These are phyloP conservation scores for Orthosia cruda DNA, from an alignment of 2,888 invertebrate species.

Conservation along the genomic window DNA sequence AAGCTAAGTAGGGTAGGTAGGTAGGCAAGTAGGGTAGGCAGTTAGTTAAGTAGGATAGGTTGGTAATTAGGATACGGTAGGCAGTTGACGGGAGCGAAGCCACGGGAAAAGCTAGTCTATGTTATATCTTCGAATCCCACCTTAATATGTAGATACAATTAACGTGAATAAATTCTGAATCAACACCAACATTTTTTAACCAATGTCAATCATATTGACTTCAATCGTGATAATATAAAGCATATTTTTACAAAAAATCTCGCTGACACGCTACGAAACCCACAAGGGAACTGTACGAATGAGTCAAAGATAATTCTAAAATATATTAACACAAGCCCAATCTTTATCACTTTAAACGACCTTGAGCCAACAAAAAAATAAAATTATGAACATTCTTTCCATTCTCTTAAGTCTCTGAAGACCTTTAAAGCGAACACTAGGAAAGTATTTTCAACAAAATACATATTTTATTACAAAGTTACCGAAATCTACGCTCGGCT, in stretches of 20 bases:
- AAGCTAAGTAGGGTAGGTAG: no score
- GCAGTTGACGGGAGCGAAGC: no score
- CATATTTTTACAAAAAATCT: neutral
- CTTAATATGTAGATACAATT: neutral
- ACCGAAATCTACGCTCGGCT: slow-evolving; percentile 45
- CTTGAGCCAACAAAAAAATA: slow-evolving; percentile 6
- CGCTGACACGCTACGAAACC: neutral
- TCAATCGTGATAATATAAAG: neutral
- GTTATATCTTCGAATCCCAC: neutral
- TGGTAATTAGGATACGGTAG: no score
- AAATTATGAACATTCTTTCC: slow-evolving; percentile 25
- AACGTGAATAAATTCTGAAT: neutral
- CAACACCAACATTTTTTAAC: neutral
- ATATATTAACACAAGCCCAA: neutral
- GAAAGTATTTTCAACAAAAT: slow-evolving; percentile 58
- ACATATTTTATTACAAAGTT: slow-evolving; percentile 60
- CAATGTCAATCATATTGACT: neutral
- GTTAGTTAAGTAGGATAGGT: no score
- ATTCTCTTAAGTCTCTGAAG: slow-evolving; percentile 22
- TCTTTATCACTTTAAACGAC: slow-evolving; percentile 11
- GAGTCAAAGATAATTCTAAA: slow-evolving; percentile 3
- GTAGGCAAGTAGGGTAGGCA: no score
- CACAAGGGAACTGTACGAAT: neutral
- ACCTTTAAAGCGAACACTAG: slow-evolving; percentile 32
- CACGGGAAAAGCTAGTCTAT: neutral